Percentiles rank a stretch among this genome's conserved stretches.
phyloP scores from a whole-genome alignment of 2,797 vertebrate species.

The Macropus fuliginosus region DNA sequence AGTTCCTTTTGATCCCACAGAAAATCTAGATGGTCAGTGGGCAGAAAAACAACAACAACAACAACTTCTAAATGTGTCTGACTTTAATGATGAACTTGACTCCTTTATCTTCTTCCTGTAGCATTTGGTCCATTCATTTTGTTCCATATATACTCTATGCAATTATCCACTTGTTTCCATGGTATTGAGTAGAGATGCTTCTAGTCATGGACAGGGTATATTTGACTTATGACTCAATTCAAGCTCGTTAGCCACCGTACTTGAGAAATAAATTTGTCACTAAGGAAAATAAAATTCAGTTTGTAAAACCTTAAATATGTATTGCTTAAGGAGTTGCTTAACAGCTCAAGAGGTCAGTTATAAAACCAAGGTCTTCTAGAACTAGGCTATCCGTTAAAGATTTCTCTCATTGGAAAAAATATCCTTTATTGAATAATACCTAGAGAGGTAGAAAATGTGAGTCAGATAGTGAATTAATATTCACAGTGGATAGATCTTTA shows the following conservation, averaged over 20 bases:
- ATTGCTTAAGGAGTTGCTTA: conserved; percentile 33
- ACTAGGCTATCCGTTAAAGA: background rate
- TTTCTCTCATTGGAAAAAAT: background rate
- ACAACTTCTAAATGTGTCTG: too few relatives aligned
- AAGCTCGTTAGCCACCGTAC: conserved; percentile 30
- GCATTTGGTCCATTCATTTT: background rate
- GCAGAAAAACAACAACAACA: background rate
- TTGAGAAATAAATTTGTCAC: conserved; percentile 40
- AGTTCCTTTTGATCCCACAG: background rate
- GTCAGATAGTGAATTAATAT: background rate
- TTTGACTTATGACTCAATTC: conserved; percentile 32
- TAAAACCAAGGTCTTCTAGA: conserved; percentile 33
- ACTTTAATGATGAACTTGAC: background rate
- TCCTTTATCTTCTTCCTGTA: background rate
- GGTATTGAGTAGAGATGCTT: background rate
- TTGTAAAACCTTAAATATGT: conserved; percentile 11
- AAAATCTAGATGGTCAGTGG: background rate
- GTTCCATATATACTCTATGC: background rate
- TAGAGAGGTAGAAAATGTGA: background rate
- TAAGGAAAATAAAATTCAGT: conserved; percentile 36
- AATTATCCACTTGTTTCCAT: background rate
- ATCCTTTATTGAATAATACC: background rate
- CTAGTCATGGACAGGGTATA: background rate
- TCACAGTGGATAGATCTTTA: conserved; percentile 26
- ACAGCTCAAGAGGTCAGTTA: conserved; percentile 30